These are phyloP conservation scores for Orcinus orca DNA, from an alignment of 2,113 vertebrate genomes.

Conservation along the genomic window DNA sequence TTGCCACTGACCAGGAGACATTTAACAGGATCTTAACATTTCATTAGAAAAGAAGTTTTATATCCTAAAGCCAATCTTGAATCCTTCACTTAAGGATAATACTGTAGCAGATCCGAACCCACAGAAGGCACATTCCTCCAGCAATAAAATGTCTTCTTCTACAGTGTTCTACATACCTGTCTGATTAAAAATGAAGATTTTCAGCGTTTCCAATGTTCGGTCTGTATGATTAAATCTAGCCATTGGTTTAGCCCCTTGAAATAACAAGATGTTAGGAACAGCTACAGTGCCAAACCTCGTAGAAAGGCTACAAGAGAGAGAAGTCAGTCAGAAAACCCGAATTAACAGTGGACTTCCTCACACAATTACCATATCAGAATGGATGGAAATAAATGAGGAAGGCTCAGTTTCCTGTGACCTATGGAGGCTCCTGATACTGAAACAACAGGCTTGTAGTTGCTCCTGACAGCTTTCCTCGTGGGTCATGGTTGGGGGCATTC, in stretches of 20 bases:
- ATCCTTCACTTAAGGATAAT: neutral
- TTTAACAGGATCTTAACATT: neutral
- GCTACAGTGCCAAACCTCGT: conserved; percentile 98
- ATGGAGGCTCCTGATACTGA: neutral
- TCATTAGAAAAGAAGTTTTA: neutral
- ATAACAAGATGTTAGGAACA: conserved; percentile 97
- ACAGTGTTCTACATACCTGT: conserved; percentile 86
- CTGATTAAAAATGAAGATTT: conserved; percentile 95
- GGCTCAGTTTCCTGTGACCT: neutral
- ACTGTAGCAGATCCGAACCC: neutral
- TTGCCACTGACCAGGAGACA: neutral
- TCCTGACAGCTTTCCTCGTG: neutral
- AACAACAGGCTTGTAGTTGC: neutral
- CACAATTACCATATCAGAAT: neutral
- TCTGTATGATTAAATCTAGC: conserved; percentile 98
- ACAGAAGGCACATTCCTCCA: neutral
- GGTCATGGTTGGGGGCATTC: neutral
- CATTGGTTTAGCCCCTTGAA: conserved; percentile 98
- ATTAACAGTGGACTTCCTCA: conserved; percentile 11
- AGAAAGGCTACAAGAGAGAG: conserved; percentile 88
- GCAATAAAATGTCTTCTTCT: neutral
- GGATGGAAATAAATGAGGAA: neutral
- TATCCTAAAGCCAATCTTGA: neutral
- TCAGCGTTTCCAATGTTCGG: conserved; percentile 90
- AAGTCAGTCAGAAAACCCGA: conserved; percentile 50